Conservation (phyloP, 2,888 invertebrate species). For the Acleris literana region DNA sequence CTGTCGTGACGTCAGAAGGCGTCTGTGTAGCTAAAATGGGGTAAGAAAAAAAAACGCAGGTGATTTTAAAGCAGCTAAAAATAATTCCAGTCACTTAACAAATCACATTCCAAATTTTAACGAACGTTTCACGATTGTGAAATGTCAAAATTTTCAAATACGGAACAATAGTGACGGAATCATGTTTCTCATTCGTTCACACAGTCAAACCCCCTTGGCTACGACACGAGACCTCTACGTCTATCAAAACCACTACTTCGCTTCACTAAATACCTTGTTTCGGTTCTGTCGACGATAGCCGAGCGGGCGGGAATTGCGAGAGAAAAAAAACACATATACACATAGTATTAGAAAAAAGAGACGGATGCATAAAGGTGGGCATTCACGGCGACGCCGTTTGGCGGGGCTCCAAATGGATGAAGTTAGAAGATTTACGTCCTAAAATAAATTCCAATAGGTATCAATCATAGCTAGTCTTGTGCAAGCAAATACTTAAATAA, state of each 20-base stretch:
- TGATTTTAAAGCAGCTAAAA: conserved; percentile 59
- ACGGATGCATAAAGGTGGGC: conserved; percentile 73
- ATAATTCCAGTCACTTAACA: conserved; percentile 53
- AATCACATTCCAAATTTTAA: conserved; percentile 1
- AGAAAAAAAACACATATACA: conserved; percentile 87
- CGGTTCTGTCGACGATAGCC: conserved; percentile 84
- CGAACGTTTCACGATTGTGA: not conserved
- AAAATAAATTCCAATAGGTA: too few relatives aligned
- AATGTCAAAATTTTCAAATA: too few relatives aligned
- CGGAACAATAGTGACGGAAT: conserved; percentile 51
- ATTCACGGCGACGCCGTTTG: too few relatives aligned
- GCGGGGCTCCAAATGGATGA: too few relatives aligned
- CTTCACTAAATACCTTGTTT: conserved; percentile 76
- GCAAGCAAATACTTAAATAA: too few relatives aligned
- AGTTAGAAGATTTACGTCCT: too few relatives aligned
- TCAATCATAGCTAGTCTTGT: too few relatives aligned
- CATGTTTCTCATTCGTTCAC: conserved; percentile 63
- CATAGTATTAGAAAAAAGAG: conserved; percentile 81
- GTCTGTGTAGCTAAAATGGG: conserved; percentile 53
- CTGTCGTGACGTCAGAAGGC: conserved; percentile 53
- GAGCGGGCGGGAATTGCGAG: conserved; percentile 87
- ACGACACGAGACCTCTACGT: conserved; percentile 80
- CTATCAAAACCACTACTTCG: conserved; percentile 73
- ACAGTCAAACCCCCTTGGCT: conserved; percentile 82
- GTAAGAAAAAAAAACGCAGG: conserved; percentile 47